A percentile compares a stretch with the other conserved stretches of the same genome.
Conservation (phyloP, 2,888 invertebrate genomes). For the Perizoma flavofasciatum region DNA sequence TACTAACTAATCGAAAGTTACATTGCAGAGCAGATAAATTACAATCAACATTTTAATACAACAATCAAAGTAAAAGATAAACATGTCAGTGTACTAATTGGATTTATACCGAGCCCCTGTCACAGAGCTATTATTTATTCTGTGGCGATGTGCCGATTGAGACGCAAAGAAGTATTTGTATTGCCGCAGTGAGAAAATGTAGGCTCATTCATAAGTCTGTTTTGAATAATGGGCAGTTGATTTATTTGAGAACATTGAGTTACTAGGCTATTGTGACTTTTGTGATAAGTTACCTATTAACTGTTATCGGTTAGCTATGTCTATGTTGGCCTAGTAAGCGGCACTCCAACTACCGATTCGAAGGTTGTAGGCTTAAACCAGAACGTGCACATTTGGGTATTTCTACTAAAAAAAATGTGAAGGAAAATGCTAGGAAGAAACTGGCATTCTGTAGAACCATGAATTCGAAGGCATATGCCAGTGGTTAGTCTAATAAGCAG, state of each 20-base stretch:
- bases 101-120: slow-evolving; percentile 38
- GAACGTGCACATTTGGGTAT: too few species aligned
- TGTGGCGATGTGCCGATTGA: slow-evolving; percentile 15
- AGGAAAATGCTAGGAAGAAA: too few species aligned
- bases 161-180: slow-evolving; percentile 6
- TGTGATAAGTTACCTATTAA: too few species aligned
- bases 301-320: too few species aligned
- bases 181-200: slow-evolving; percentile 9
- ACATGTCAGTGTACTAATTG: slow-evolving; percentile 48
- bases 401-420: too few species aligned
- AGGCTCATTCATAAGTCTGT: slow-evolving; percentile 17
- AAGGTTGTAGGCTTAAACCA: too few species aligned
- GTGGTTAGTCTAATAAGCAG: too few species aligned
- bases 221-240: slow-evolving; percentile 14
- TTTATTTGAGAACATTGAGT: slow-evolving; percentile 10
- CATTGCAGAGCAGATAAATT: slow-evolving; percentile 24
- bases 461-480: too few species aligned
- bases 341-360: too few species aligned
- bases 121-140: background rate
- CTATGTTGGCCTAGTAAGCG: too few species aligned
- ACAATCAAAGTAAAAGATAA: slow-evolving; percentile 39
- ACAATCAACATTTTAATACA: slow-evolving; percentile 24
- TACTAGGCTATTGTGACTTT: background rate
- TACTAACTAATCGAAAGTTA: slow-evolving; percentile 12
- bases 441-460: too few species aligned